These are phyloP conservation scores for Ethmia dodecea DNA, from an alignment of 2,888 invertebrate genomes.

Conservation along the genomic window DNA sequence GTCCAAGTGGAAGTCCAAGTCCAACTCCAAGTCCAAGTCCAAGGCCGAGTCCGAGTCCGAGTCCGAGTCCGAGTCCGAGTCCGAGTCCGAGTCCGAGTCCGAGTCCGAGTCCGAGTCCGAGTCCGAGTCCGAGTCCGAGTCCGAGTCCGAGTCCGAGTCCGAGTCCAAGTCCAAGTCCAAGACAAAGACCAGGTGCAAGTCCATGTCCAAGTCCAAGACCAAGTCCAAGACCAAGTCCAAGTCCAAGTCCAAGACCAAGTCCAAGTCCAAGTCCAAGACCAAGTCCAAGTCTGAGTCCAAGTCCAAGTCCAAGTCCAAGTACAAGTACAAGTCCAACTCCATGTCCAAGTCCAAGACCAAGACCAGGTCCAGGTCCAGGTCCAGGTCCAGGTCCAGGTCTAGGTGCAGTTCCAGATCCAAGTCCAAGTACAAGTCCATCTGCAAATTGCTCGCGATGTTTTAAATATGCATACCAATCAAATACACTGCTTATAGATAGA, in stretches of 20 bases:
- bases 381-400: constrained; percentile 1
- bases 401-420: neutral
- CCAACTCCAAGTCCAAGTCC: constrained; percentile 1
- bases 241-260: constrained; percentile 1
- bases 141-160: constrained; percentile 1
- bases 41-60: constrained; percentile 1
- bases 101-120: constrained; percentile 1
- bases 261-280: constrained; percentile 1
- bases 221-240: constrained; percentile 1
- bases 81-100: constrained; percentile 1
- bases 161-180: constrained; percentile 1
- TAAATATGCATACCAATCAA: too few species aligned
- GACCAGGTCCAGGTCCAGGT: constrained; percentile 1
- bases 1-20: neutral
- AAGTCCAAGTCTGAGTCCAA: constrained; percentile 1
- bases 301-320: constrained; percentile 2
- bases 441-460: too few species aligned
- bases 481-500: too few species aligned
- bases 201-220: constrained; percentile 1
- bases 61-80: constrained; percentile 1
- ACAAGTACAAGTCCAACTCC: constrained; percentile 2
- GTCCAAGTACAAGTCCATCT: neutral
- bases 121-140: constrained; percentile 1
- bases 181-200: neutral
- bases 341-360: constrained; percentile 3